Conservation (phyloP, 2,113 vertebrate species). For the Nothobranchius furzeri region DNA sequence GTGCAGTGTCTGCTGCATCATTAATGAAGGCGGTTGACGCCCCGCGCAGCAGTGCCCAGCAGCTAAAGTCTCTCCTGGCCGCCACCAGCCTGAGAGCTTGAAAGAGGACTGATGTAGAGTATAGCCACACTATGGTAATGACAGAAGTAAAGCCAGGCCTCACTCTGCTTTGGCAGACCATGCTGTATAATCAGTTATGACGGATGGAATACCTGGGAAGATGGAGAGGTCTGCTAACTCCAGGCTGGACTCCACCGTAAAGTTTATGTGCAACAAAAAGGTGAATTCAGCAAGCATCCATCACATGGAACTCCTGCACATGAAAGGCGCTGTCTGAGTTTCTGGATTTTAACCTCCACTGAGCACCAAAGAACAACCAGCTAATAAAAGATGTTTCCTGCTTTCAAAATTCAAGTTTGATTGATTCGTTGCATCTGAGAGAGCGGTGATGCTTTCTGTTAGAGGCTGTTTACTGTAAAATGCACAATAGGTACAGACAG, state of each 20-base stretch:
- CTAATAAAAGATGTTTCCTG: conserved; percentile 47
- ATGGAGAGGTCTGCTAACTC: conserved; percentile 32
- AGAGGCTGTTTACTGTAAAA: conserved; percentile 61
- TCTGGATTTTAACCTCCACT: conserved; percentile 35
- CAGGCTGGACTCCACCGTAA: conserved; percentile 28
- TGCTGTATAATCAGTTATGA: conserved; percentile 59
- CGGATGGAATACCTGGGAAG: conserved; percentile 33
- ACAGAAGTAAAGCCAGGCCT: conserved; percentile 47
- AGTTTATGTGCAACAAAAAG: conserved; percentile 36
- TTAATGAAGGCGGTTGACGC: conserved; percentile 65
- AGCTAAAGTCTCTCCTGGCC: conserved; percentile 43
- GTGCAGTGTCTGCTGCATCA: conserved; percentile 59
- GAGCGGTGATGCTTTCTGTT: conserved; percentile 43
- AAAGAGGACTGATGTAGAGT: conserved; percentile 42
- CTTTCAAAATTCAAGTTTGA: conserved; percentile 44
- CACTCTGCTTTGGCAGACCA: conserved; percentile 48
- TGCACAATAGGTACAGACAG: conserved; percentile 46
- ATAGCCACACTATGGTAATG: conserved; percentile 61
- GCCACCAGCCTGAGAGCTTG: conserved; percentile 42
- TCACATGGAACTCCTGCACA: conserved; percentile 45
- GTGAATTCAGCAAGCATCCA: conserved; percentile 28
- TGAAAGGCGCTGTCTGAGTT: conserved; percentile 49
- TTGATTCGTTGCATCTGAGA: conserved; percentile 52
- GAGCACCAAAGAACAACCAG: conserved; percentile 37
- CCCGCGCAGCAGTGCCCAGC: conserved; percentile 44